A percentile compares a stretch with the other conserved stretches of the same genome.
Conservation (phyloP, 2,797 vertebrate genomes). For the Amphiprion clarkii region DNA sequence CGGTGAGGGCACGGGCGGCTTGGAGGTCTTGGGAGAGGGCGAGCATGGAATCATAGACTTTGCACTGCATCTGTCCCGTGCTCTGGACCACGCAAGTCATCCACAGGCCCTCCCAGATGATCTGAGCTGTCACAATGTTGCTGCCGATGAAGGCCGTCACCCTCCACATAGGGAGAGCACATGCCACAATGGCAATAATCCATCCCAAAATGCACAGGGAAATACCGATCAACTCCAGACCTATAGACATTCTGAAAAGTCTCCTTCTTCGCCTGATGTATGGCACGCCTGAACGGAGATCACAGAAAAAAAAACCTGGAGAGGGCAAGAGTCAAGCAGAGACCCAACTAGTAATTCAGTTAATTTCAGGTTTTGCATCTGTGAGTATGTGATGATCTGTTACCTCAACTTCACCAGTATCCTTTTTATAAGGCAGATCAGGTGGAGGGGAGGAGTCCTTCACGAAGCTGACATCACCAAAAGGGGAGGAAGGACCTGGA, state of each 20-base stretch:
- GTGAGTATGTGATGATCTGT: conserved; percentile 63
- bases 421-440: conserved; percentile 84
- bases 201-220: conserved; percentile 91
- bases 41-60: conserved; percentile 92
- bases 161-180: conserved; percentile 93
- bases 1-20: conserved; percentile 90
- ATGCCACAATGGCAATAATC: conserved; percentile 91
- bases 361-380: conserved; percentile 49
- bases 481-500: conserved; percentile 68
- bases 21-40: conserved; percentile 91
- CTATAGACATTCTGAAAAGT: conserved; percentile 88
- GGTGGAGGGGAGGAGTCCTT: conserved; percentile 81
- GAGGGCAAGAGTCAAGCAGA: conserved; percentile 17
- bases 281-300: conserved; percentile 49
- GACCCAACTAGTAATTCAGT: conserved; percentile 24
- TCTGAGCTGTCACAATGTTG: conserved; percentile 94
- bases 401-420: conserved; percentile 65
- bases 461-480: conserved; percentile 74
- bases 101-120: conserved; percentile 93
- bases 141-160: conserved; percentile 94
- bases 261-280: conserved; percentile 38
- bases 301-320: background rate
- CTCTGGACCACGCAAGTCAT: conserved; percentile 94
- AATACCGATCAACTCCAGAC: conserved; percentile 92
- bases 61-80: conserved; percentile 93